phyloP scores from a whole-genome alignment of 2,888 invertebrate genomes.

The Dryadula phaetusa region DNA sequence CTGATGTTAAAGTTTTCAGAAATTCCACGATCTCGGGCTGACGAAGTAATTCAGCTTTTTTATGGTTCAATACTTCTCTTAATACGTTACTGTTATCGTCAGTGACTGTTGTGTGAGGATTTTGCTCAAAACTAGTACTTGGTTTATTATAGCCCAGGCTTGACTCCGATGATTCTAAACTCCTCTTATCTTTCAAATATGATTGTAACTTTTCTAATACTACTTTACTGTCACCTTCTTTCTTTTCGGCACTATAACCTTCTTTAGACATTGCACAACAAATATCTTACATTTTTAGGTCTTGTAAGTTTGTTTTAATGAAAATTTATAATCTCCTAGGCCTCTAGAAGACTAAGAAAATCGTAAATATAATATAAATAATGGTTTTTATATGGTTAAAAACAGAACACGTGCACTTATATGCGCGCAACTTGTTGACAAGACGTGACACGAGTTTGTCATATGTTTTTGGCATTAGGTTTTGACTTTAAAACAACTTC shows the following conservation, averaged over 20 bases:
- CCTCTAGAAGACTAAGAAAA: not conserved
- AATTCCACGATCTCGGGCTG: constrained; percentile 78
- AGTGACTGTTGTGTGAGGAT: constrained; percentile 54
- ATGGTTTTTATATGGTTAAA: constrained; percentile 11
- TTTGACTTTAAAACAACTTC: not conserved
- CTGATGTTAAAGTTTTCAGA: constrained; percentile 70
- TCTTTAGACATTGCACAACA: constrained; percentile 75
- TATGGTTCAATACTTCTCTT: constrained; percentile 76
- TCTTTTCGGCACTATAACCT: constrained; percentile 79
- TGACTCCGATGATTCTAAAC: constrained; percentile 64
- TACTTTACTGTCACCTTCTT: constrained; percentile 79
- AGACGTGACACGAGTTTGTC: constrained; percentile 21
- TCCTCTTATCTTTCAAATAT: constrained; percentile 78
- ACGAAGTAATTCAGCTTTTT: constrained; percentile 75
- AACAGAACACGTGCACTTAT: constrained; percentile 57
- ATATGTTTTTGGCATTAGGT: constrained; percentile 13
- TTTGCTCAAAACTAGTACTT: constrained; percentile 70
- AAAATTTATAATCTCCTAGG: not conserved
- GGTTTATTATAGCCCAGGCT: constrained; percentile 66
- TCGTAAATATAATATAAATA: not conserved
- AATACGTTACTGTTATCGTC: constrained; percentile 75
- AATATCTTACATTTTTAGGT: constrained; percentile 53
- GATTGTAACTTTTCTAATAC: constrained; percentile 78
- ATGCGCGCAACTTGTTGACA: constrained; percentile 50
- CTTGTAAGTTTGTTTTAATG: not conserved